phyloP scores from a whole-genome alignment of 2,888 invertebrate species.

The Phyllotreta cruciferae region DNA sequence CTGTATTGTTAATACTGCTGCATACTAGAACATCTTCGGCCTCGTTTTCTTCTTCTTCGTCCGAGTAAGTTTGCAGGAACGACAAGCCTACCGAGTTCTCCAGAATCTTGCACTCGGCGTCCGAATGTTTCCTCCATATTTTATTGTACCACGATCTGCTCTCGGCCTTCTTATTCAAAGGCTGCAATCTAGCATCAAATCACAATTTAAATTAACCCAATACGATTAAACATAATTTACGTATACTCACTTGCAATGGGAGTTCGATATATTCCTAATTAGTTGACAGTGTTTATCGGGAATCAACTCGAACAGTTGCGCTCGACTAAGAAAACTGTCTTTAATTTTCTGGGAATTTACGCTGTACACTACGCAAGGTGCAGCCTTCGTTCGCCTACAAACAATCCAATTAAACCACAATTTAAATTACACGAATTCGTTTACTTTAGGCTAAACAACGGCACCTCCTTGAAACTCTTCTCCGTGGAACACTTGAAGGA shows the following conservation, averaged over 20 bases:
- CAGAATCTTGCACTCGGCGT: conserved; percentile 50
- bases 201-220: neutral
- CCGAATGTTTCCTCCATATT: conserved; percentile 45
- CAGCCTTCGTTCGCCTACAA: conserved; percentile 51
- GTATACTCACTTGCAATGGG: conserved; percentile 28
- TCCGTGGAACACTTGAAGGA: conserved; percentile 44
- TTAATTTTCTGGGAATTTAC: conserved; percentile 44
- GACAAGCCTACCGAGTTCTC: conserved; percentile 56
- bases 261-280: conserved; percentile 44
- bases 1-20: conserved; percentile 31
- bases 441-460: conserved; percentile 52
- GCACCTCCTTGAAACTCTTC: conserved; percentile 46
- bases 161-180: conserved; percentile 31
- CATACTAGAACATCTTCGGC: conserved; percentile 40
- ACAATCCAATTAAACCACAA: conserved; percentile 27
- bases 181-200: conserved; percentile 29
- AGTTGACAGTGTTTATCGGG: conserved; percentile 42
- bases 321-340: conserved; percentile 43
- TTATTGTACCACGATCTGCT: conserved; percentile 52
- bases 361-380: conserved; percentile 51
- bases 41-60: conserved; percentile 52
- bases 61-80: conserved; percentile 55
- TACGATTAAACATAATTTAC: too few relatives aligned
- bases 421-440: conserved; percentile 14
- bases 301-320: conserved; percentile 47